Conservation (phyloP, 2,888 invertebrate genomes). For the Tortrix viridana region DNA sequence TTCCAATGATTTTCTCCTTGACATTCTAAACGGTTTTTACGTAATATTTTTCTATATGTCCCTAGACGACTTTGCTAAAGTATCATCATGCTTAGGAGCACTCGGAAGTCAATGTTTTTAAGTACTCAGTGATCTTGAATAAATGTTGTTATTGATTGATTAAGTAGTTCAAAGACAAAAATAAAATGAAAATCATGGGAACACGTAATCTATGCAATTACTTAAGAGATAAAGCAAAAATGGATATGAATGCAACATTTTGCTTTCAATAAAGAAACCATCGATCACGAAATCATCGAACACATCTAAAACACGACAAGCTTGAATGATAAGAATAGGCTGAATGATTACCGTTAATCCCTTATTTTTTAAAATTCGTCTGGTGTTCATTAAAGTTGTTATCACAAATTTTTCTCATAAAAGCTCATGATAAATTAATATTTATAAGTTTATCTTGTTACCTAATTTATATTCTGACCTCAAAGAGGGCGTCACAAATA, state of each 20-base stretch:
- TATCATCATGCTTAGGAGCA: slow-evolving; percentile 21
- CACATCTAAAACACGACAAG: slow-evolving; percentile 15
- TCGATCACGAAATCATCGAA: slow-evolving; percentile 23
- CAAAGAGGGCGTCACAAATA: too few relatives aligned
- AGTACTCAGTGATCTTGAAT: not conserved
- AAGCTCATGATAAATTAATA: too few relatives aligned
- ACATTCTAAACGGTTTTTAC: slow-evolving; percentile 7
- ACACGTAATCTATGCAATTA: slow-evolving; percentile 13
- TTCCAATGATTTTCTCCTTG: not conserved
- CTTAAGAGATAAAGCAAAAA: slow-evolving; percentile 1
- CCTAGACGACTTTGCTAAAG: slow-evolving; percentile 22
- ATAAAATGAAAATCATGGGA: slow-evolving; percentile 3
- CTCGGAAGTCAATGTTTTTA: slow-evolving; percentile 26
- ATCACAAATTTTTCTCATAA: too few relatives aligned
- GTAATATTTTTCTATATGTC: slow-evolving; percentile 21
- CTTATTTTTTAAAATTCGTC: slow-evolving; percentile 9
- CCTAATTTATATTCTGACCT: too few relatives aligned
- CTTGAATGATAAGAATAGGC: slow-evolving; percentile 11
- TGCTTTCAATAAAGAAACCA: slow-evolving; percentile 15
- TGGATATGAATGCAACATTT: slow-evolving; percentile 9
- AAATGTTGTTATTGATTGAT: not conserved
- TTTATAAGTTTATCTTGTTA: too few relatives aligned
- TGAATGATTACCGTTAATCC: slow-evolving; percentile 19
- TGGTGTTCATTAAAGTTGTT: too few relatives aligned
- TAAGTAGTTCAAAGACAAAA: not conserved